Evolutionary conservation across 2,113 vertebrate species (phyloP), one percentile per base, ranked within the genome.

Genomic region (Ardeotis arabs): DNA sequence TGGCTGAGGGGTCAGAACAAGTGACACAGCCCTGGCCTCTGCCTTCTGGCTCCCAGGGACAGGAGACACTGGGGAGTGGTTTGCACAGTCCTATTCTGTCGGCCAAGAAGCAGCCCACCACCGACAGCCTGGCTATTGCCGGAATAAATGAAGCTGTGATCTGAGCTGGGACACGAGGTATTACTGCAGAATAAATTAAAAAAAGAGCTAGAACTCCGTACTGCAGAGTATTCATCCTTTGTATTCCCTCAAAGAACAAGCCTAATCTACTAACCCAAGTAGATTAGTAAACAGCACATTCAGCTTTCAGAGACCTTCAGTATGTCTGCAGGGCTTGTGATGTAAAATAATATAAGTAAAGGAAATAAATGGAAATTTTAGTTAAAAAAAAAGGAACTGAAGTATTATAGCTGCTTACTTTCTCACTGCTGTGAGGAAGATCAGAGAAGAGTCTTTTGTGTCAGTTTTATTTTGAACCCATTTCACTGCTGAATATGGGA

Each of bases 221-320:
- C 59, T 74, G 52, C 83, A 89, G 73, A 76, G 45, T 88, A 96
- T 94, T 94, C 21, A 52, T 85, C 78, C 35, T 92, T 94, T 95
- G 90, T 84, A 73, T 67, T 91, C 70, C 25, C 62, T 87, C 9
- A 6, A 89, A 87, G 68, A 95, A 69, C 70, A 89, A 66, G 63
- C 29, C 70, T 93, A 89, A 93, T 87, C 81, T 95, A 91, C 84
- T 55, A 73, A 73, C 53, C 53, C 52, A 86, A 91, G 87, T 19
- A 96, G 89, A 83, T 97, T 75, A 92, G 60, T 93, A 95, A 95
- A 84, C 67, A 95, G 67, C 55, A 76, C 81, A 70, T 95, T 94
- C 77, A 67, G 64, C 74, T 87, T 91, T 89, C 74, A 90, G 69
- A 92, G 76, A 79, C n/a, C 70, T 94, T 92, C 72, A 89, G n/a